Evolutionary conservation across 2,797 vertebrate genomes (phyloP).

Genomic region (Coluber constrictor): DNA sequence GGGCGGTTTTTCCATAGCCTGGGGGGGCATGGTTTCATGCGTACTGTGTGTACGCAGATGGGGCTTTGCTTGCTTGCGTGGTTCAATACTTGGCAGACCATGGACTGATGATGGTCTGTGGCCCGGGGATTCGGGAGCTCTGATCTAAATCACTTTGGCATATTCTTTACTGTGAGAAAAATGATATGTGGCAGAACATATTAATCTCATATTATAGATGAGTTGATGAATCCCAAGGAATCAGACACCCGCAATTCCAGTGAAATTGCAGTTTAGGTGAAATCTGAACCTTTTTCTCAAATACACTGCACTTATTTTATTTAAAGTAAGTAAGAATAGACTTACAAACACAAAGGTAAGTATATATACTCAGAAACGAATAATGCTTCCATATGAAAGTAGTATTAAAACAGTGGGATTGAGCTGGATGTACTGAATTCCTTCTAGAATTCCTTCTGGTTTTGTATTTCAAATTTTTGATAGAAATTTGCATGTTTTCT

Average conservation of each 20-base stretch:
- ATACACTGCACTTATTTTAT: neutral
- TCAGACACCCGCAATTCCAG: neutral
- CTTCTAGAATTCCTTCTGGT: neutral
- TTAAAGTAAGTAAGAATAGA: neutral
- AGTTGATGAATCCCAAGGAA: neutral
- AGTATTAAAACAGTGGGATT: neutral
- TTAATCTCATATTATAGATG: neutral
- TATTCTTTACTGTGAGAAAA: neutral
- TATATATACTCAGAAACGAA: neutral
- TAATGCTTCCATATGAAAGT: neutral
- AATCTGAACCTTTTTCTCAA: neutral
- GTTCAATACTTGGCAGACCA: neutral
- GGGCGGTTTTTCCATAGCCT: neutral
- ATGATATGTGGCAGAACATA: neutral
- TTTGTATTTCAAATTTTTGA: neutral
- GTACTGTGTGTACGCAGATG: neutral
- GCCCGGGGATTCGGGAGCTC: rapidly evolving
- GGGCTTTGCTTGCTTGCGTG: rapidly evolving
- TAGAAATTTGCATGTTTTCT: neutral
- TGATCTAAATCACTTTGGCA: neutral
- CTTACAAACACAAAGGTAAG: neutral
- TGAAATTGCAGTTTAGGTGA: neutral
- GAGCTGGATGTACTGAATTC: neutral
- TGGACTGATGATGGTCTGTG: neutral
- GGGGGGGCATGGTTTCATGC: neutral